A percentile compares a stretch with the other conserved stretches of the same genome.
Conservation (phyloP, 2,797 vertebrate genomes). For the Limosa lapponica region DNA sequence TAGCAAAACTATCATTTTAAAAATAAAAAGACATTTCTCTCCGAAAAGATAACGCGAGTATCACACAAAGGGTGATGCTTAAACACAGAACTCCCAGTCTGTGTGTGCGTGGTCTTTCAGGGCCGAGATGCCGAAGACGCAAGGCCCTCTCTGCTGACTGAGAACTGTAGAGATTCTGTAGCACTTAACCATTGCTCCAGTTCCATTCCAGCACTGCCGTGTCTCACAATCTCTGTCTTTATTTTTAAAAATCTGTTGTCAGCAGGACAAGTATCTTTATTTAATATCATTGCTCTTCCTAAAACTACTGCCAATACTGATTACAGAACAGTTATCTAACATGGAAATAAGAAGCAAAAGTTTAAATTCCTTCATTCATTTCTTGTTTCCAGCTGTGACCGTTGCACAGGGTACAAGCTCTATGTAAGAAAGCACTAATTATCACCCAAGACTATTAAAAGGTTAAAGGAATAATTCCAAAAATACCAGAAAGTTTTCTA, state of each 20-base stretch:
- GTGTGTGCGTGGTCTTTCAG: neutral
- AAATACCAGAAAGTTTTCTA: neutral
- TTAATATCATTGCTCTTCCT: neutral
- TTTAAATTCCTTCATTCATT: accelerated
- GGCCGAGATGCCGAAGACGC: neutral
- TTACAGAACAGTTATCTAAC: neutral
- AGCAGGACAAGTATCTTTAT: neutral
- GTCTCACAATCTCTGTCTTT: neutral
- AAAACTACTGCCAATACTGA: neutral
- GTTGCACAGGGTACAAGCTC: neutral
- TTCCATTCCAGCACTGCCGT: neutral
- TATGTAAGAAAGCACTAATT: neutral
- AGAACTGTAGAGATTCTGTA: neutral
- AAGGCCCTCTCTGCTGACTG: accelerated
- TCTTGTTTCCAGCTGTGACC: neutral
- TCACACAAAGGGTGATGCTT: too few species aligned
- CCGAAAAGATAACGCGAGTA: neutral
- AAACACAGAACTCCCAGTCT: neutral
- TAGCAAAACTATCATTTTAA: neutral
- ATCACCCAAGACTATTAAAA: neutral
- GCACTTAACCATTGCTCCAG: neutral
- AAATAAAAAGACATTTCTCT: neutral
- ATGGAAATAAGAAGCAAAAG: neutral
- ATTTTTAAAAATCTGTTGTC: neutral
- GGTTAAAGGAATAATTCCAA: neutral